Conservation (phyloP, 2,797 vertebrate genomes). For the Odontamblyopus rebecca region DNA sequence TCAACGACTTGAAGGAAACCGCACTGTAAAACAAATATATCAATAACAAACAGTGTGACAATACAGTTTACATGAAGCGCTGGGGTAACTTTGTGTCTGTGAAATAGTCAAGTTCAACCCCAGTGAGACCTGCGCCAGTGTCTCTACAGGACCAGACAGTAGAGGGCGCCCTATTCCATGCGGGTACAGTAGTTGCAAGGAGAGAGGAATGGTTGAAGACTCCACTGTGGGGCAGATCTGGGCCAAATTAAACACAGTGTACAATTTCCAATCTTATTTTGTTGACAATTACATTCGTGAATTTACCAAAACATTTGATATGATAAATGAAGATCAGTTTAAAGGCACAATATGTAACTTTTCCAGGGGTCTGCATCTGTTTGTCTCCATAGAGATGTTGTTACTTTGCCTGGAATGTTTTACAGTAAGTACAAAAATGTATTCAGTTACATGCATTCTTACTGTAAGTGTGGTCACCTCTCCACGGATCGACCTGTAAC, state of each 20-base stretch:
- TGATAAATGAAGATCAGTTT: neutral
- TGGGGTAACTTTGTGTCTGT: conserved; percentile 42
- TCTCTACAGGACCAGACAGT: conserved; percentile 26
- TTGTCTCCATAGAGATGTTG: too few species aligned
- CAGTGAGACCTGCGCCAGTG: conserved; percentile 24
- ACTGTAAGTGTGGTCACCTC: too few species aligned
- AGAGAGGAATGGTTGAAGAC: neutral
- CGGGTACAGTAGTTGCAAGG: conserved; percentile 23
- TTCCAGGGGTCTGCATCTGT: neutral
- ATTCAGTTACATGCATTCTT: too few species aligned
- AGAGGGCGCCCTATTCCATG: conserved; percentile 15
- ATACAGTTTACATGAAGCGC: conserved; percentile 48
- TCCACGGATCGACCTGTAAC: too few species aligned
- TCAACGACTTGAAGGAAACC: conserved; percentile 98
- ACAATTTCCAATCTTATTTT: too few species aligned
- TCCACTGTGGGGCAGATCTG: conserved; percentile 1
- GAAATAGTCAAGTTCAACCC: conserved; percentile 27
- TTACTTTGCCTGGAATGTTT: too few species aligned
- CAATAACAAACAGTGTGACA: conserved; percentile 8
- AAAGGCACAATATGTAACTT: neutral
- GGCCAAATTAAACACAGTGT: neutral
- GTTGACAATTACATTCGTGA: neutral
- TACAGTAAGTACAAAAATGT: too few species aligned
- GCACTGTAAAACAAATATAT: conserved; percentile 81
- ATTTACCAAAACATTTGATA: neutral